Base-by-base conservation (phyloP, 2,888 invertebrate species). In the Heteromyza rotundicornis region DNA sequence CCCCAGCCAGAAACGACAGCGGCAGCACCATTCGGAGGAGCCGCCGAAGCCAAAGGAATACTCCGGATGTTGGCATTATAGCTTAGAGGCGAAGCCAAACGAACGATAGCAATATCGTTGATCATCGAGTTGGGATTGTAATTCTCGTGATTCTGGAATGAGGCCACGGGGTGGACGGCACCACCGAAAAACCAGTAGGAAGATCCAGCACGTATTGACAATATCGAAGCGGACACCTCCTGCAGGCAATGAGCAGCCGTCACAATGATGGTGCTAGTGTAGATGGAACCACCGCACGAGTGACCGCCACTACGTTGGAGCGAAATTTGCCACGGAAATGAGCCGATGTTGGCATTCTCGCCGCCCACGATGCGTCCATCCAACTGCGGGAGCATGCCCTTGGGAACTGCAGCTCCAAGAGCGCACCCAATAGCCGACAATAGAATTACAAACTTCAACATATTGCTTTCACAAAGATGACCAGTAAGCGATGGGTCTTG, bases 171-270 rank as follows among this genome's bases (percentile, higher is more conserved):
- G 51, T 70, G 57, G 7, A 76, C 51, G 10, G 55, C 56, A 49
- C 80, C 80, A 20, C 75, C 78, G 17, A 65, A 64, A 56, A 69
- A 74, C 65, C 77, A 82, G 53, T 80, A 82, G 0, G 85, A 83
- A 2, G 86, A 86, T 0, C 88, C 88, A 1, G 84, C 87, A 1
- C 87, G 84, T 1, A 88, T 73, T 57, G 67, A 73, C 52, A 80
- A 51, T 2, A 64, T 54, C 1, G 63, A 63, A 14, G 69, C 66
- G 1, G 67, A 40, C 1, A 68, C 57, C 12, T 60, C 57, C 36
- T 84, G 73, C 69, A 78, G 81, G 70, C 87, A 88, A 72, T 88
- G 87, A 7, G 87, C 88, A 16, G 88, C 87, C 1, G 87, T 88
- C 2, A 88, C 62, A 1, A 86, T 80, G 36, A 70, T 64, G 50